Evolutionary conservation across 2,888 invertebrate species (phyloP), one percentile per base, ranked within the genome.

Genomic region (Parnassius apollo): DNA sequence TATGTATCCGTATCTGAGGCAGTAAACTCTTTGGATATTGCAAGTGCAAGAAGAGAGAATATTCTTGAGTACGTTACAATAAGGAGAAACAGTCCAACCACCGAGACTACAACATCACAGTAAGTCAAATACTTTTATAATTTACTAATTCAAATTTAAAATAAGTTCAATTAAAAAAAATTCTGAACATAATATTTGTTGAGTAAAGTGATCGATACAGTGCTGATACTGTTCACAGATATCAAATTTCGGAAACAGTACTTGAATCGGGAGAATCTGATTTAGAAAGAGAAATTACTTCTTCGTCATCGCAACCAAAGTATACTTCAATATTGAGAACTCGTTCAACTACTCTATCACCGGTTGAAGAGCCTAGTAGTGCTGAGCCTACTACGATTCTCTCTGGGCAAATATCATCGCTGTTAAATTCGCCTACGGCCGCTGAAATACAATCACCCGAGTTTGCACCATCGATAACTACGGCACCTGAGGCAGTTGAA

Each of bases 31-130:
- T 61, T 87, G 53, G 85, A 89, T 59, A 76, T 86, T 11, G 65
- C 75, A 8, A 83, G 73, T 51, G 74, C 83, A 0, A 75, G 88
- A 22, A 78, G 85, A 49, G 90, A 90, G 56, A 85, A 82, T 63
- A 72, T 81, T 48, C 94, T 94, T 2, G 94, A 94, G 75, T 95
- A 95, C 73, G 94, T 94, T 2, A 95, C 95, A 2, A 94, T 96
- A 50, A 91, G 93, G 72, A 87, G 95, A 71, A 93, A 91, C 64
- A 88, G 93, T 68, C 93, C 93, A 1, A 88, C 90, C 4, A 86
- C 91, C 8, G 86, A 87, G 68, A 91, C 91, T 71, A 74, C 88
- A 11, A 88, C 93, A 60, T 77, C 81, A 25, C 90, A 86, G 93
- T 93, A 83, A 87, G 90, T 79, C 57, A 45, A n/a, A 10, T 45